phyloP scores from a whole-genome alignment of 2,113 vertebrate genomes.

The Chloebia gouldiae region DNA sequence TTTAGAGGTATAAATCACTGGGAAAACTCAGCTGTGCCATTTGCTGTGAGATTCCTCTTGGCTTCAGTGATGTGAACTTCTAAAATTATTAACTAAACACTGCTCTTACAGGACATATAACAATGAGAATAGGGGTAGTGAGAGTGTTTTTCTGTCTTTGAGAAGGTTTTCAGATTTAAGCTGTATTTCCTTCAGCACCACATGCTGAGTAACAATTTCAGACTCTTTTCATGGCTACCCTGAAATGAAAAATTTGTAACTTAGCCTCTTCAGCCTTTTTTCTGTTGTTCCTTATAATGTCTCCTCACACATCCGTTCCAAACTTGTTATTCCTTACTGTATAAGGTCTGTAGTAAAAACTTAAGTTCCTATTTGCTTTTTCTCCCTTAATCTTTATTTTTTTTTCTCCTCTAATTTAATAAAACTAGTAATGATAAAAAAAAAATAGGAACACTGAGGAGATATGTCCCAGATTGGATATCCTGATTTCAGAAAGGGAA shows the following conservation, averaged over 20 bases:
- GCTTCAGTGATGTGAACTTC: neutral
- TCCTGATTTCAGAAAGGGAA: slow-evolving; percentile 34
- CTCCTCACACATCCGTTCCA: neutral
- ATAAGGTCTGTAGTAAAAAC: neutral
- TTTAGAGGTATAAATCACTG: neutral
- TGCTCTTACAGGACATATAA: neutral
- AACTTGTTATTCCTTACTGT: neutral
- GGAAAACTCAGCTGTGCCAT: neutral
- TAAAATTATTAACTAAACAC: neutral
- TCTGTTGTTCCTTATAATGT: neutral
- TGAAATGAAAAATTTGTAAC: neutral
- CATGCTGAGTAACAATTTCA: neutral
- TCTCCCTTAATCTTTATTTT: neutral
- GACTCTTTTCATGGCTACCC: neutral
- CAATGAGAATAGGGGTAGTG: neutral
- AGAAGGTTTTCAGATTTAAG: neutral
- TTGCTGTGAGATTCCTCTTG: neutral
- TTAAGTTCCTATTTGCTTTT: neutral
- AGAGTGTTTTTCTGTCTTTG: neutral
- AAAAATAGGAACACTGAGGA: slow-evolving; percentile 7
- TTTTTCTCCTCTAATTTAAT: neutral
- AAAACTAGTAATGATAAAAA: neutral
- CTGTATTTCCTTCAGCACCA: neutral
- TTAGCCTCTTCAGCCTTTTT: neutral
- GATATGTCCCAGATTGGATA: slow-evolving; percentile 29